phyloP scores from a whole-genome alignment of 2,797 vertebrate species.

The Echiichthys vipera region DNA sequence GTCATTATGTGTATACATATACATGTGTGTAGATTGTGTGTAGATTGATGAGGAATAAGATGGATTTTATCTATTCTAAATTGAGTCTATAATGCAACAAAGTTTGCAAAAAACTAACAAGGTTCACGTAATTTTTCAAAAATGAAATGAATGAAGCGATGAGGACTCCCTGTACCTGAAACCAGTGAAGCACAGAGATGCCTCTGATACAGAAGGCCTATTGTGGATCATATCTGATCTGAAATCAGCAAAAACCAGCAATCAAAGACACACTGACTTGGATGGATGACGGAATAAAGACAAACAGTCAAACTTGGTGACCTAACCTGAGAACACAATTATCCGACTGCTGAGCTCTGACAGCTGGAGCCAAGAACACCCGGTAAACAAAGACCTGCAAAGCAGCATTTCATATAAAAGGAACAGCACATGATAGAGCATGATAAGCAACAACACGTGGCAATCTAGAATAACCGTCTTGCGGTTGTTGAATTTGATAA shows the following conservation, averaged over 20 bases:
- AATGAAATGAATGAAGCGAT: background rate
- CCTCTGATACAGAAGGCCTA: slow-evolving; percentile 55
- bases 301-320: slow-evolving; percentile 34
- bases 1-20: no score
- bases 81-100: no score
- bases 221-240: slow-evolving; percentile 68
- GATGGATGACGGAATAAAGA: slow-evolving; percentile 25
- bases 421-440: background rate
- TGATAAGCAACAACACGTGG: no score
- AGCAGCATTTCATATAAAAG: background rate
- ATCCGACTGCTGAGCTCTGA: background rate
- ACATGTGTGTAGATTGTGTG: no score
- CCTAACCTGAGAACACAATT: slow-evolving; percentile 32
- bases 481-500: no score
- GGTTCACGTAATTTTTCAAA: no score
- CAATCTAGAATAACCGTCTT: no score
- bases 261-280: slow-evolving; percentile 12
- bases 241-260: slow-evolving; percentile 32
- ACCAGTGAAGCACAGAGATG: slow-evolving; percentile 50
- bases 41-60: no score
- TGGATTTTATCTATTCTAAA: no score
- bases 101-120: no score
- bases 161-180: slow-evolving; percentile 55
- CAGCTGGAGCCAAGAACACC: slow-evolving; percentile 21
- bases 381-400: slow-evolving; percentile 30